Evolutionary conservation across 1,140 invertebrate genomes (phyloP).

Genomic region (Piezodorus guildinii): DNA sequence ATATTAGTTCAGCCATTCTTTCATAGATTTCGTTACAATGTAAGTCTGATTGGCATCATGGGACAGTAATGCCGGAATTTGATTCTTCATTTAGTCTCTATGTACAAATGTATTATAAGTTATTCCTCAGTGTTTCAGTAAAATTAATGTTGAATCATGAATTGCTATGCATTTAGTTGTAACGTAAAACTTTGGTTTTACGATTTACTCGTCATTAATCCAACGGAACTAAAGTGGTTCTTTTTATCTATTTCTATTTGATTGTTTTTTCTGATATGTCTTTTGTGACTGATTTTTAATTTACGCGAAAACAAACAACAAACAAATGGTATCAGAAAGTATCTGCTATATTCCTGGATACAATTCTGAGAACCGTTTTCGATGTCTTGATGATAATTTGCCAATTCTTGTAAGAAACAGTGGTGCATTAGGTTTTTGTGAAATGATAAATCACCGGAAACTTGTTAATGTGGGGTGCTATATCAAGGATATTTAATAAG

Average conservation of each 20-base stretch:
- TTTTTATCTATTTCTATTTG: background rate
- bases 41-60: background rate
- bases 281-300: background rate
- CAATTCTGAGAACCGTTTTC: background rate
- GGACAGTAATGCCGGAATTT: slow-evolving; percentile 13
- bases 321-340: too few relatives aligned
- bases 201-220: background rate
- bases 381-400: background rate
- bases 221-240: background rate
- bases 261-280: background rate
- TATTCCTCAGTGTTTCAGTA: background rate
- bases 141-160: background rate
- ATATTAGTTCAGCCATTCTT: too few relatives aligned
- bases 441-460: slow-evolving; percentile 11
- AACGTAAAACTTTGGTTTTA: background rate
- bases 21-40: too few relatives aligned
- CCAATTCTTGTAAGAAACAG: background rate
- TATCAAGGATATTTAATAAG: slow-evolving; percentile 22
- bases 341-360: background rate
- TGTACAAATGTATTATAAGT: background rate
- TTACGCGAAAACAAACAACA: background rate
- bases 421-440: background rate
- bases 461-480: slow-evolving; percentile 23
- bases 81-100: background rate
- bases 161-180: background rate